Conservation (phyloP, 1,140 invertebrate species). For the Aphaenogaster floridana region DNA sequence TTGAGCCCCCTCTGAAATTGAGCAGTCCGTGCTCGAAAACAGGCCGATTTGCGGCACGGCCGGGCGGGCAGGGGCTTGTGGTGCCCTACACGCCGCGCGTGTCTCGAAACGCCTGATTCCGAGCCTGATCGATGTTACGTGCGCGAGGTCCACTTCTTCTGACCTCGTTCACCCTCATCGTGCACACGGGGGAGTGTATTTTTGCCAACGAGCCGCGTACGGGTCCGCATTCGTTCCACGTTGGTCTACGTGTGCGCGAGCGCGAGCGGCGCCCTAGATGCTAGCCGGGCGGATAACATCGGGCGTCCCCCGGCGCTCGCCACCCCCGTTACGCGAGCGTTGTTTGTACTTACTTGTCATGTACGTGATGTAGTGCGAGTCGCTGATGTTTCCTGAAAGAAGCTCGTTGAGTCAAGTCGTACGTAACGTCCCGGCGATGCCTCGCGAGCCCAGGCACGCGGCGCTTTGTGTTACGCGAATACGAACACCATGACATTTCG, state of each 20-base stretch:
- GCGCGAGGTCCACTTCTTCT: conserved; percentile 60
- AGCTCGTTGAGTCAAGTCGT: conserved; percentile 83
- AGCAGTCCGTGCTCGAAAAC: conserved; percentile 62
- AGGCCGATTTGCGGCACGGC: conserved; percentile 60
- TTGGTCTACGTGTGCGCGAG: conserved; percentile 40
- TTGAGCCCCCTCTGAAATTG: conserved; percentile 53
- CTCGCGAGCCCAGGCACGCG: conserved; percentile 49
- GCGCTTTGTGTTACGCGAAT: conserved; percentile 1
- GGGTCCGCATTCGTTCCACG: conserved; percentile 37
- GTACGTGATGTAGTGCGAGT: conserved; percentile 86
- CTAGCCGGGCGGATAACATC: conserved; percentile 52
- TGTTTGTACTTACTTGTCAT: conserved; percentile 86
- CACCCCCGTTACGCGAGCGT: background rate
- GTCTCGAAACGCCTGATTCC: conserved; percentile 5
- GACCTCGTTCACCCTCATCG: conserved; percentile 35
- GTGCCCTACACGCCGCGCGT: background rate
- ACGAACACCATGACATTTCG: conserved; percentile 24
- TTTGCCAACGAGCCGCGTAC: conserved; percentile 43
- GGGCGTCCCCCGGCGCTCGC: conserved; percentile 28
- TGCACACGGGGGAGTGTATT: conserved; percentile 36
- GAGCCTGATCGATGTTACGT: conserved; percentile 56
- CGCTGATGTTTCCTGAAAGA: conserved; percentile 87
- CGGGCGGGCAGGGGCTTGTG: background rate
- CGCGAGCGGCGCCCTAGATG: conserved; percentile 50
- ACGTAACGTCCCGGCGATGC: conserved; percentile 69